Percentiles rank a stretch among this genome's conserved stretches.
These are phyloP conservation scores for Hecatera dysodea DNA, from an alignment of 2,888 invertebrate genomes.

Conservation along the genomic window DNA sequence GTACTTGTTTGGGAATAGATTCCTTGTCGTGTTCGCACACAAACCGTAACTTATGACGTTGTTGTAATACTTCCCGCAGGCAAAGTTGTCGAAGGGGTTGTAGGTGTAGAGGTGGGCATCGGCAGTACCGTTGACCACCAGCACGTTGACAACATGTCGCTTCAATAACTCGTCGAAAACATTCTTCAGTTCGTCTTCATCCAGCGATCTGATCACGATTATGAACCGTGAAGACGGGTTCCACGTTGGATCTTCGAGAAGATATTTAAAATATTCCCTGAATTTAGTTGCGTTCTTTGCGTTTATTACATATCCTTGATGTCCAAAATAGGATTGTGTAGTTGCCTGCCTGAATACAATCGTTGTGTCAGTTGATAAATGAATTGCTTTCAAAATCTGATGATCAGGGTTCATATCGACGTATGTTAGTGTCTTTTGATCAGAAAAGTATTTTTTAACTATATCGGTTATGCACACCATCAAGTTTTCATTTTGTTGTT, in stretches of 20 bases:
- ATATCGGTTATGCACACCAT: not conserved
- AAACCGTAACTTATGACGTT: constrained; percentile 72
- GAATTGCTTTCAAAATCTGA: constrained; percentile 53
- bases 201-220: constrained; percentile 66
- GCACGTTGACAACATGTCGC: constrained; percentile 69
- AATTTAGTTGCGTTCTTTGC: constrained; percentile 62
- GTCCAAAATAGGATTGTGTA: constrained; percentile 4
- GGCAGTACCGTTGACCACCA: constrained; percentile 69
- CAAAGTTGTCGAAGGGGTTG: constrained; percentile 78
- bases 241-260: constrained; percentile 71
- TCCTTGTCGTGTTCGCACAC: constrained; percentile 61
- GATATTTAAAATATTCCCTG: constrained; percentile 42
- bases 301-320: constrained; percentile 69
- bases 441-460: not conserved
- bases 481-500: not conserved
- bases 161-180: constrained; percentile 73
- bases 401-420: constrained; percentile 34
- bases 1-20: constrained; percentile 71
- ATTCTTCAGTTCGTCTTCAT: constrained; percentile 45
- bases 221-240: constrained; percentile 72
- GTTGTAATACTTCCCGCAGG: constrained; percentile 76
- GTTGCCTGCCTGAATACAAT: constrained; percentile 15
- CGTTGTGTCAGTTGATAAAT: constrained; percentile 34
- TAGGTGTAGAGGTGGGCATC: constrained; percentile 75
- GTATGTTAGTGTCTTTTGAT: not conserved